Conservation (phyloP, 2,888 invertebrate species). For the Limnephilus marmoratus region DNA sequence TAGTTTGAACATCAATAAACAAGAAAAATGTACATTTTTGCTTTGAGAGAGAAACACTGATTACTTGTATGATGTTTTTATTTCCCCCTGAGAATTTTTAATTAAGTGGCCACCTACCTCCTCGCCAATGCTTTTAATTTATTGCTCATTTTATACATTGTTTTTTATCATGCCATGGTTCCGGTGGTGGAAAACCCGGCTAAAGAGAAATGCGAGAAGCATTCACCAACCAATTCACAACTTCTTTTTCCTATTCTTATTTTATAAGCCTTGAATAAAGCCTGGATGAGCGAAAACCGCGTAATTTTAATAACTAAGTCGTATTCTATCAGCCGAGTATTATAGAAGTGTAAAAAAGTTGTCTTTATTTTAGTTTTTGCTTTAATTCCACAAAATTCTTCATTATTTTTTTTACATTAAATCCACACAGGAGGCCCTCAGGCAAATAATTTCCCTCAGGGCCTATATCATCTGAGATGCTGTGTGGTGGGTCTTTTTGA, state of each 20-base stretch:
- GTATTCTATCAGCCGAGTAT: no score
- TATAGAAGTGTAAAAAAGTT: no score
- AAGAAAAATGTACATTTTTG: neutral
- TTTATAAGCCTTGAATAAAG: neutral
- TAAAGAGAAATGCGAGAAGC: neutral
- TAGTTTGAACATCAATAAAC: neutral
- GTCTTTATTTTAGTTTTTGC: no score
- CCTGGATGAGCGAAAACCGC: neutral
- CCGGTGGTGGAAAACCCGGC: neutral
- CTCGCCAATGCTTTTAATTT: neutral
- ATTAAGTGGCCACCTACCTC: neutral
- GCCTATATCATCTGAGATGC: no score
- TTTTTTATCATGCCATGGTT: slow-evolving; percentile 2
- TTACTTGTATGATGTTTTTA: neutral
- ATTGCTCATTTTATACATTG: neutral
- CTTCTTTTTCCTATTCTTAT: neutral
- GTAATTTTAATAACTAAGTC: neutral
- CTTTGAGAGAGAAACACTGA: neutral
- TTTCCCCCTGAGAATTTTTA: neutral
- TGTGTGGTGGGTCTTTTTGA: no score
- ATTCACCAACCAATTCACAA: neutral
- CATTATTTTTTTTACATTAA: no score
- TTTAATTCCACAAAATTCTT: no score
- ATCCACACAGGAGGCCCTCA: no score
- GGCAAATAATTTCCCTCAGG: no score